Percentiles rank a stretch among this genome's conserved stretches.
phyloP scores from a whole-genome alignment of 1,140 invertebrate species.

The Pararge aegeria region DNA sequence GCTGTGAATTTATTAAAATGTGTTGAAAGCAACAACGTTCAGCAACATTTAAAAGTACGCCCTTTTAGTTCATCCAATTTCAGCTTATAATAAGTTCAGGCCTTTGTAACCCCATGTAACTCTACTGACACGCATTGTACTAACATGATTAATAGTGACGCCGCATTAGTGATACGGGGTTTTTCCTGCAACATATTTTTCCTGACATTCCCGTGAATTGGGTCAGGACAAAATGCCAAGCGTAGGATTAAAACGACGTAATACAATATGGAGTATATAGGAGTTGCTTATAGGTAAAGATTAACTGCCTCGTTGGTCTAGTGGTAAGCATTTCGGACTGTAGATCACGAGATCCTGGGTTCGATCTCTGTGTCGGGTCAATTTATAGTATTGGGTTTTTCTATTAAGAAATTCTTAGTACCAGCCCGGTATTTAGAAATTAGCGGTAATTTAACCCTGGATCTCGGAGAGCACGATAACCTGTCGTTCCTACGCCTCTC shows the following conservation, averaged over 20 bases:
- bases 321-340: too few relatives aligned
- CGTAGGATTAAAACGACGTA: conserved; percentile 35
- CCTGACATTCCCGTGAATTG: conserved; percentile 47
- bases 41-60: neutral
- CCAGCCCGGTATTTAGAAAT: too few relatives aligned
- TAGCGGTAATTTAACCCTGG: too few relatives aligned
- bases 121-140: conserved; percentile 58
- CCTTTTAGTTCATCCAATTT: conserved; percentile 19
- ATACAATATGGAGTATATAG: too few relatives aligned
- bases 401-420: too few relatives aligned
- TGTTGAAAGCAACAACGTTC: conserved; percentile 3
- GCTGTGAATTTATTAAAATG: neutral
- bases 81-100: conserved; percentile 36
- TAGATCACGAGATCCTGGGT: too few relatives aligned
- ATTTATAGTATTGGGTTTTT: too few relatives aligned
- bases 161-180: conserved; percentile 61
- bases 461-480: too few relatives aligned
- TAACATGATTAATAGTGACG: conserved; percentile 68
- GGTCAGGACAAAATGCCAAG: conserved; percentile 42
- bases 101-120: conserved; percentile 48
- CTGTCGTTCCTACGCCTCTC: too few relatives aligned
- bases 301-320: too few relatives aligned
- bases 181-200: conserved; percentile 48
- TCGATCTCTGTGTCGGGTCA: too few relatives aligned
- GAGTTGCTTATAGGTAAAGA: too few relatives aligned